Evolutionary conservation across 2,888 invertebrate genomes (phyloP), one percentile per base, ranked within the genome.

Genomic region (Altica lythri): DNA sequence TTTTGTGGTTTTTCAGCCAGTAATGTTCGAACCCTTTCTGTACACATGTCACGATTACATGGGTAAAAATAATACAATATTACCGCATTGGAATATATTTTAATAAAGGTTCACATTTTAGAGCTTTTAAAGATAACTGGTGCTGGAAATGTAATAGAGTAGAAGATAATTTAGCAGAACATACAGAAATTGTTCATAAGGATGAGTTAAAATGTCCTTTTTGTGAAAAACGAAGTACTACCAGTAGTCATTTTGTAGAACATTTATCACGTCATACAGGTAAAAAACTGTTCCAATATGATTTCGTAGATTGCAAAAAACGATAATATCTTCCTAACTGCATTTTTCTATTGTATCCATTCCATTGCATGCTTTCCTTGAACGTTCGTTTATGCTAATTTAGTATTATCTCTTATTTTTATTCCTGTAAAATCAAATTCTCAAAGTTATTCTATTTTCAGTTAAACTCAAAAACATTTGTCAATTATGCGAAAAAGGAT

Each of bases 41-140:
- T 68, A 4, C 74, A 74, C 44, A 67, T 74, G 59, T 55, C 68
- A 3, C 65, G 67, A 53, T 51, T 70, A 30, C 74, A 74, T 57
- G 69, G 69, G 73, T 73, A 63, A 62, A 61, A 58, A 18, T 17
- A 14, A 4, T 38, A 32, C 13, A 38, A 8, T 14, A 30, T 19
- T 19, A n/a, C n/a, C n/a, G n/a, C 17, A 18, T 16, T 14, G 29
- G 30, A 10, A 17, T n/a, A 16, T 37, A 3, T 42, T 5, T 19
- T 18, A 19, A 19, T 38, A 2, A 19, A 10, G 2, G 12, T n/a
- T n/a, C n/a, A n/a, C n/a, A n/a, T 67, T 64, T 44, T 37, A 72
- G 72, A 43, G 68, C 70, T 14, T 35, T 65, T 29, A 72, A 70
- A 51, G 59, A 63, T 16, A 55, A 55, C 25, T 73, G 72, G 72